A percentile compares a stretch with the other conserved stretches of the same genome.
These are phyloP conservation scores for Eciton burchellii DNA, from an alignment of 1,140 invertebrate species.

Conservation along the genomic window DNA sequence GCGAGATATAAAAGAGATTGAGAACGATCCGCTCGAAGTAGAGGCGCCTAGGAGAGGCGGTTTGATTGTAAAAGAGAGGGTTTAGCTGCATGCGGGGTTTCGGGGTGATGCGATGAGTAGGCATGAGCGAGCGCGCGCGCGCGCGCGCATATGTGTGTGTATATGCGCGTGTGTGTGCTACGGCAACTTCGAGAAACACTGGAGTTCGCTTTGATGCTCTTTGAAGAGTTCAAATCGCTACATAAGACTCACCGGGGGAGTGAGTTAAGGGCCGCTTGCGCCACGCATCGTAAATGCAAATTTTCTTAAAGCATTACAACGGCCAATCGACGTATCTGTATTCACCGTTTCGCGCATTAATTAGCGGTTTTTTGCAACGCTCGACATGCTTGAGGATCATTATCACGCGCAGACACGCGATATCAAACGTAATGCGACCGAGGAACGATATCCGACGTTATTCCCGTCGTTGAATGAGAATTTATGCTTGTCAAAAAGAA, in stretches of 20 bases:
- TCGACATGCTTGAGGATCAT: background rate
- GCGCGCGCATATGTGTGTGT: background rate
- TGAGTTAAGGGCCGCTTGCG: conserved; percentile 22
- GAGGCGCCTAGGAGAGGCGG: background rate
- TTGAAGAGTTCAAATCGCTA: conserved; percentile 54
- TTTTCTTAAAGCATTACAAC: conserved; percentile 22
- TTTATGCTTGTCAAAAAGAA: conserved; percentile 13
- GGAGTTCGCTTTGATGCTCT: conserved; percentile 41
- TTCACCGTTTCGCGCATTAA: background rate
- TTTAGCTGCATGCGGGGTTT: conserved; percentile 21
- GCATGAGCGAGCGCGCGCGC: too few relatives aligned
- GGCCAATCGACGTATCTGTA: conserved; percentile 3
- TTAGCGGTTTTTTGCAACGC: background rate
- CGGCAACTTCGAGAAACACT: conserved; percentile 45
- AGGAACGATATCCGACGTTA: background rate
- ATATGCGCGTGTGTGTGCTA: conserved; percentile 16
- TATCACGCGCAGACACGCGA: background rate
- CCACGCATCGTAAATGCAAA: conserved; percentile 35
- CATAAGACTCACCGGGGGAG: conserved; percentile 23
- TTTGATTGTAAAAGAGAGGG: conserved; percentile 40
- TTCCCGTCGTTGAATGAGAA: background rate
- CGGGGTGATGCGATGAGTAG: conserved; percentile 37
- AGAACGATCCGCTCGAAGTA: conserved; percentile 14
- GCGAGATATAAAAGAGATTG: conserved; percentile 45
- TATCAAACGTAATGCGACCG: background rate